Percentiles rank a stretch among this genome's conserved stretches.
Conservation (phyloP, 2,113 vertebrate species). For the Xenotilapia longispinis region DNA sequence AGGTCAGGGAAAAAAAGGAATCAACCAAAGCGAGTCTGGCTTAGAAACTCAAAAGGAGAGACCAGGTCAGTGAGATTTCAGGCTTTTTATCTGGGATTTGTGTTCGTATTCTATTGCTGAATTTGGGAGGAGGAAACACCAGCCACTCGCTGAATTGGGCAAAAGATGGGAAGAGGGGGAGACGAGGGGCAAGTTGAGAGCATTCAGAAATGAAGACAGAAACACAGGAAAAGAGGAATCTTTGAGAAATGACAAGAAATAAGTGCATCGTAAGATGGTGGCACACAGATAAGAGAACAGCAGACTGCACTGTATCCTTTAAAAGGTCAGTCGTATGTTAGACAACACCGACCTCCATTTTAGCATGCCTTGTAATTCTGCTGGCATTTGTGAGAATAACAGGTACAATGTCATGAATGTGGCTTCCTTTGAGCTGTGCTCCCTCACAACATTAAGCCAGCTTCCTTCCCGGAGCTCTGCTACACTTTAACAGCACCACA, state of each 20-base stretch:
- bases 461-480: not conserved
- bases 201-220: not conserved
- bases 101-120: not conserved
- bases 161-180: not conserved
- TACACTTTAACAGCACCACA: not conserved
- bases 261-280: not conserved
- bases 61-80: not conserved
- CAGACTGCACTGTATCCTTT: not conserved
- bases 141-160: not conserved
- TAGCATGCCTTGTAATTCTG: not conserved
- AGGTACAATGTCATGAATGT: not conserved
- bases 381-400: conserved; percentile 12
- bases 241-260: not conserved
- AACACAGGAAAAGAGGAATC: not conserved
- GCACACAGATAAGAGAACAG: not conserved
- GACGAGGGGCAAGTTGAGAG: not conserved
- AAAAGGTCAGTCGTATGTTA: conserved; percentile 13
- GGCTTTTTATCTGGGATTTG: conserved; percentile 3
- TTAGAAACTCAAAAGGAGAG: not conserved
- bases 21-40: not conserved
- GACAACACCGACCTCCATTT: not conserved
- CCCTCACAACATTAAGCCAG: not conserved
- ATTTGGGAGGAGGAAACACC: not conserved
- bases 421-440: not conserved
- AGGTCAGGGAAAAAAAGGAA: not conserved